Evolutionary conservation across 2,888 invertebrate genomes (phyloP), one percentile per base, ranked within the genome.

Genomic region (Xanthia togata): DNA sequence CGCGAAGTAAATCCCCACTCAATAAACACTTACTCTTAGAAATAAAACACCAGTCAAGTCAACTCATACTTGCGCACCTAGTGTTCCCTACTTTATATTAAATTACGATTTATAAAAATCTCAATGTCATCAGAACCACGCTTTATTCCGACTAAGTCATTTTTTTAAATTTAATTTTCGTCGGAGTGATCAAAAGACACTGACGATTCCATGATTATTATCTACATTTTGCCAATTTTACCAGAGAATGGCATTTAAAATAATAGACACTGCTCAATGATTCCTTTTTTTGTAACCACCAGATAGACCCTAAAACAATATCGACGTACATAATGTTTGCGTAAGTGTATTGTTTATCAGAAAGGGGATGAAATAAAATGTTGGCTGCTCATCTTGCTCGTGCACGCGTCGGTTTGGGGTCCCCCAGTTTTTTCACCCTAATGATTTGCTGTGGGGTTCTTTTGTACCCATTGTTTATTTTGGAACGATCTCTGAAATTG

Each of bases 391-490:
- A 93, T 93, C 93, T 93, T 88, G 89, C 90, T 89, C 88, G 87
- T 84, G 89, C 91, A 88, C 90, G 88, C 88, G 87, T 81, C 84
- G 78, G 82, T 70, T 79, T 78, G 85, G 85, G 86, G 82, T 88
- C 91, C 92, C 93, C 92, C 84, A 86, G 87, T 89, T 92, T 93
- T 94, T 94, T 93, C 90, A 90, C 92, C 92, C 92, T 93, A 94
- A 94, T 92, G 90, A 93, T 93, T 88, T 92, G 92, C 91, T 91
- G 84, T 89, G 90, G 92, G 93, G 94, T 91, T 80, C 89, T 91
- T 91, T 89, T 91, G 91, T 89, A 91, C 89, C 93, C 92, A 93
- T 94, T 94, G 93, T 94, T 94, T 94, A 91, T 90, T 93, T 92
- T 91, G 88, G 88, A 91, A 87, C 89, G 86, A 87, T 90, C 89